Conservation (phyloP, 2,888 invertebrate species). For the Drosophila neoperkinsi region DNA sequence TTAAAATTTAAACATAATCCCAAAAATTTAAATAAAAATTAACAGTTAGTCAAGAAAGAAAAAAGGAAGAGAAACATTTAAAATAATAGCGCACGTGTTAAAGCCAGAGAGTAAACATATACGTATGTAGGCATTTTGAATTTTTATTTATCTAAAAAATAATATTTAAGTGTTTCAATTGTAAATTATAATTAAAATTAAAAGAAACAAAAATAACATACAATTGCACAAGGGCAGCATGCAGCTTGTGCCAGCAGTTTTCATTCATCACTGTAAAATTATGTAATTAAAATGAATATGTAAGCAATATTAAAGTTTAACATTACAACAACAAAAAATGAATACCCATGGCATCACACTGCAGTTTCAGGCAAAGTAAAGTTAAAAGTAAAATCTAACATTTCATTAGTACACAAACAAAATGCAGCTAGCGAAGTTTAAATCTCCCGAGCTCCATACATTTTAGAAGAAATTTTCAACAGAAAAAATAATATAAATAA, state of each 20-base stretch:
- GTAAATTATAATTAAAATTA: constrained; percentile 65
- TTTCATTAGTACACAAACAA: constrained; percentile 57
- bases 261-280: constrained; percentile 68
- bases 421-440: constrained; percentile 47
- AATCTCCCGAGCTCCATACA: constrained; percentile 56
- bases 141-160: constrained; percentile 61
- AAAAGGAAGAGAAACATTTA: constrained; percentile 23
- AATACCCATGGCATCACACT: constrained; percentile 47
- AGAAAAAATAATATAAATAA: constrained; percentile 17
- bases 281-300: constrained; percentile 71
- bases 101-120: constrained; percentile 59
- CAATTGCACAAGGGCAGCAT: constrained; percentile 30
- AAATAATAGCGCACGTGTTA: constrained; percentile 66
- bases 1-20: constrained; percentile 54
- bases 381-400: constrained; percentile 44
- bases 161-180: constrained; percentile 70
- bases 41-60: constrained; percentile 39
- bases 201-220: constrained; percentile 38
- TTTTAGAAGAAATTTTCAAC: constrained; percentile 70
- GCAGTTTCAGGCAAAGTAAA: constrained; percentile 56
- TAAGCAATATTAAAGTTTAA: constrained; percentile 76
- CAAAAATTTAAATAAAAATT: constrained; percentile 68
- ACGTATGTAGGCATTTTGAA: constrained; percentile 66
- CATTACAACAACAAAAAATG: constrained; percentile 30
- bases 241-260: constrained; percentile 64